Conservation (phyloP, 2,797 vertebrate species). For the Myiotriccus ornatus region DNA sequence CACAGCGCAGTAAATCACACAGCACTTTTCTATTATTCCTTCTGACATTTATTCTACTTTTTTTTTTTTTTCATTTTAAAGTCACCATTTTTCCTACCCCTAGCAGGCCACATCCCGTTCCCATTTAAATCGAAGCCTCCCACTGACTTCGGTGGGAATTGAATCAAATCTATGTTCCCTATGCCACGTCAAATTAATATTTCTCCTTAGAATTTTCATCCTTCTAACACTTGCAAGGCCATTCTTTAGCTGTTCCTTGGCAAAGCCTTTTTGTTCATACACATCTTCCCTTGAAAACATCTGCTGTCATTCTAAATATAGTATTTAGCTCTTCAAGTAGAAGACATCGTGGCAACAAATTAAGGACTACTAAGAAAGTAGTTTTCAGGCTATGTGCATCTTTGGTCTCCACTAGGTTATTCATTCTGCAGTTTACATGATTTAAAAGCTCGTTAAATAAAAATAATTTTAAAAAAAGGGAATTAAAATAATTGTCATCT, state of each 20-base stretch:
- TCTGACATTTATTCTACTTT: background rate
- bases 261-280: background rate
- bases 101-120: background rate
- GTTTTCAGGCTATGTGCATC: background rate
- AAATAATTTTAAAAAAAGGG: slow-evolving; percentile 37
- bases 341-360: slow-evolving; percentile 1
- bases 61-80: background rate
- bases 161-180: background rate
- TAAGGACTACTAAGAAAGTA: background rate
- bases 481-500: slow-evolving; percentile 59
- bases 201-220: background rate
- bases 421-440: slow-evolving; percentile 27
- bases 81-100: background rate
- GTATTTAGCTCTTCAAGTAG: background rate
- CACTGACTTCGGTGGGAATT: background rate
- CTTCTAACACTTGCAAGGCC: background rate
- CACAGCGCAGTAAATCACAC: background rate
- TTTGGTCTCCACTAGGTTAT: slow-evolving; percentile 23
- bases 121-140: background rate
- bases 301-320: slow-evolving; percentile 26
- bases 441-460: slow-evolving; percentile 51
- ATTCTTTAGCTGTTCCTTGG: background rate
- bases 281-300: background rate
- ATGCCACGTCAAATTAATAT: background rate
- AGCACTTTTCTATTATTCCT: background rate